Evolutionary conservation across 2,888 invertebrate species (phyloP).

Genomic region (Ctena decussata): DNA sequence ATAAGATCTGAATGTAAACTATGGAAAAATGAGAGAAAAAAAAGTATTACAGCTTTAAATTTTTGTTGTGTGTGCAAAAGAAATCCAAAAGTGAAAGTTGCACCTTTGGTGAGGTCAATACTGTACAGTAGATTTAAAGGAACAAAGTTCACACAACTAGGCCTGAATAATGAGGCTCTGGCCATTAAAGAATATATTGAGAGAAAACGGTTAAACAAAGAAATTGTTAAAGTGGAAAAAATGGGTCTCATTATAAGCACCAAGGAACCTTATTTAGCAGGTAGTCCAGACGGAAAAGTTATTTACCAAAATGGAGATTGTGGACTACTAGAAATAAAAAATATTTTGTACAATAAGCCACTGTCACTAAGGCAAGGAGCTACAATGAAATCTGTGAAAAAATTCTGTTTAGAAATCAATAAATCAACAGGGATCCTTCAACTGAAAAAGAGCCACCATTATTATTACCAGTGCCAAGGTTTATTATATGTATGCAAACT

Average conservation of each 20-base stretch:
- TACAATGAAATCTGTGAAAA: not conserved
- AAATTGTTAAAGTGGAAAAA: not conserved
- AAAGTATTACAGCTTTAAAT: slow-evolving; percentile 12
- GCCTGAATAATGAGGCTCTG: not conserved
- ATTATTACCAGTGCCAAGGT: not conserved
- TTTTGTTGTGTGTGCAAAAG: slow-evolving; percentile 11
- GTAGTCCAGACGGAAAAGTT: not conserved
- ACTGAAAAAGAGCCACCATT: not conserved
- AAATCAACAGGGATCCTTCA: not conserved
- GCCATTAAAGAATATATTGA: not conserved
- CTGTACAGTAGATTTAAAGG: not conserved
- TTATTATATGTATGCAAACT: not conserved
- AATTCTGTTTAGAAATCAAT: not conserved
- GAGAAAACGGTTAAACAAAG: not conserved
- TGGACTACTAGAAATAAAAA: not conserved
- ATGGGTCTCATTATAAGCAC: not conserved
- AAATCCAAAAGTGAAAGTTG: not conserved
- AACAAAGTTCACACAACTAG: not conserved
- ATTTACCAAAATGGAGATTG: not conserved
- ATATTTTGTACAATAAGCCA: not conserved
- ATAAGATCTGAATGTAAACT: not conserved
- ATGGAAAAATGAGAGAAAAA: slow-evolving; percentile 19
- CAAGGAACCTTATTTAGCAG: not conserved
- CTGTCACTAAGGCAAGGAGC: not conserved
- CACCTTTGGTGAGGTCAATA: not conserved